Evolutionary conservation across 2,797 vertebrate genomes (phyloP).

Genomic region (Lepilemur septentrionalis): DNA sequence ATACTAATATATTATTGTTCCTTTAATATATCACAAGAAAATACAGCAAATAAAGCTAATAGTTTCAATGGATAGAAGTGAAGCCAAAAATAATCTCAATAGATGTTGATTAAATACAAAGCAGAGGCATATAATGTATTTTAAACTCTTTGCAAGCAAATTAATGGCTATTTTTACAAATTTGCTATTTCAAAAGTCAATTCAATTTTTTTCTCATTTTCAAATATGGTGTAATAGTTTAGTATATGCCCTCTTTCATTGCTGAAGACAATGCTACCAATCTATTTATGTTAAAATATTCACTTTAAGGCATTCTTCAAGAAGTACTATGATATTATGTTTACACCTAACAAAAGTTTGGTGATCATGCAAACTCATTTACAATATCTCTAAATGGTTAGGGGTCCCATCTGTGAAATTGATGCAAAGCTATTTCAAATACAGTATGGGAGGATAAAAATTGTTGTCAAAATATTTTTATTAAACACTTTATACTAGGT

Average conservation of each 20-base stretch:
- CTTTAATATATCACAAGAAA: not conserved
- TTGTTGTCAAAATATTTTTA: not conserved
- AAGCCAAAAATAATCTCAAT: constrained; percentile 2
- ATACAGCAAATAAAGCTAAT: not conserved
- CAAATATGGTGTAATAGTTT: not conserved
- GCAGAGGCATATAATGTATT: constrained; percentile 8
- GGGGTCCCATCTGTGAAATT: not conserved
- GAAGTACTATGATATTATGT: not conserved
- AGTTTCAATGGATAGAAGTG: not conserved
- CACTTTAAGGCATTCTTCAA: not conserved
- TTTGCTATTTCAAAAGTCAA: constrained; percentile 34
- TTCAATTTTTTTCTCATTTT: not conserved
- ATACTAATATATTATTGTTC: not conserved
- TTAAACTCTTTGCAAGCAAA: constrained; percentile 1
- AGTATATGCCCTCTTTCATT: not conserved
- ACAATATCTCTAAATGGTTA: not conserved
- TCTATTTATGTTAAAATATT: not conserved
- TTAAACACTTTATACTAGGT: not conserved
- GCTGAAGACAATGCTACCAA: not conserved
- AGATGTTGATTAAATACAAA: constrained; percentile 43
- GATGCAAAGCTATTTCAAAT: not conserved
- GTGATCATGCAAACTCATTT: not conserved
- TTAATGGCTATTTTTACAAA: not conserved
- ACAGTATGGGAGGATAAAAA: not conserved
- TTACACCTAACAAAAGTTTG: not conserved